Base-by-base conservation (phyloP, 2,113 vertebrate species). In the Marmota monax region DNA sequence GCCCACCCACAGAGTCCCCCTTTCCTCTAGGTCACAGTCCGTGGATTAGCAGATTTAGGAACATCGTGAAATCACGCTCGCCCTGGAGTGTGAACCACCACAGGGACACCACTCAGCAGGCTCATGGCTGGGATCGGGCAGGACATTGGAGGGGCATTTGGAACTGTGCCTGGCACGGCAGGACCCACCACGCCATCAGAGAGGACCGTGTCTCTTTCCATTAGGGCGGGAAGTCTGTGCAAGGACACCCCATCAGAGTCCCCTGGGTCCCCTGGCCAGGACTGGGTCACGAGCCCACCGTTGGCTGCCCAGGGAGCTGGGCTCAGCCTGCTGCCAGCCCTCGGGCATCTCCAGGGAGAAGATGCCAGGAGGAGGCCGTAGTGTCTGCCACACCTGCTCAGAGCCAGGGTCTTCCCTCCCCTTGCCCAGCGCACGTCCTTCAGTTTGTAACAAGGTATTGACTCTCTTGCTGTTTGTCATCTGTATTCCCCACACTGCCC, bases 91-190 rank as follows among this genome's bases (percentile, higher is more conserved):
- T 29, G 27, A 53, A 10, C 2, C 0, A 0, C 7, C 42, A 0
- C 1, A 7, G 2, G 1, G 1, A 3, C 22, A 20, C 1, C 3
- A 1, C 17, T 23, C 25, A 0, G 67, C 27, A 4, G 4, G 4
- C 4, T 22, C 65, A 29, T n/a, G 8, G 58, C 56, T 2, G 6
- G 56, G 37, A 5, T 13, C 16, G 53, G 39, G 39, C 69, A 18
- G n/a, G 32, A 77, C 29, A 7, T 11, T 85, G 48, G 12, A 4
- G 10, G 9, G 27, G 7, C 11, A 9, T 39, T 14, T 27, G 34
- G 32, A 77, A 77, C 22, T 51, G n/a, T 39, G n/a, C 16, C 84
- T 25, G 5, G 5, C 5, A 9, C 17, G 6, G 32, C 22, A 10
- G 61, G 37, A 27, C 32, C 42, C 22, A 5, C 8, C 4, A 5